A percentile compares a stretch with the other conserved stretches of the same genome.
Evolutionary conservation across 2,797 vertebrate species (phyloP).

Genomic region (Gymnoscopelus microlampas): DNA sequence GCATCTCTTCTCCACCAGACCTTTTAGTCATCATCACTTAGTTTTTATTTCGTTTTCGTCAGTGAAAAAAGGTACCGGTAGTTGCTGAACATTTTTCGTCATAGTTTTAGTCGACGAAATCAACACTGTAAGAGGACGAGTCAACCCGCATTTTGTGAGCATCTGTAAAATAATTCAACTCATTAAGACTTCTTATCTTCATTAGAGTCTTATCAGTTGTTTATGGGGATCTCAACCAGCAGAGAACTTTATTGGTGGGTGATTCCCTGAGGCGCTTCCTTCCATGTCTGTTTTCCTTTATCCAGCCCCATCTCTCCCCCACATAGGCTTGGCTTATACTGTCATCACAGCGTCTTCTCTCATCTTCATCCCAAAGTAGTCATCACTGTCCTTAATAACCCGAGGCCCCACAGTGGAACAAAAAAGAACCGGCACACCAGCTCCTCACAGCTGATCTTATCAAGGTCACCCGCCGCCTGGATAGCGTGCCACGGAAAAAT

Average conservation of each 20-base stretch:
- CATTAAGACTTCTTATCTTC: conserved; percentile 59
- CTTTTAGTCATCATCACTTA: no score
- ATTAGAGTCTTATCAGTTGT: conserved; percentile 72
- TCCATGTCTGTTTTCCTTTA: conserved; percentile 53
- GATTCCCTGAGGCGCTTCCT: conserved; percentile 64
- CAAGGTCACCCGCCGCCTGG: conserved; percentile 73
- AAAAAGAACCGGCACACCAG: conserved; percentile 49
- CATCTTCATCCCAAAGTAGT: conserved; percentile 71
- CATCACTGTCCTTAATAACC: conserved; percentile 78
- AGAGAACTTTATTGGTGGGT: conserved; percentile 68
- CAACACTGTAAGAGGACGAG: conserved; percentile 45
- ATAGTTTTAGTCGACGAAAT: no score
- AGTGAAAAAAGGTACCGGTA: no score
- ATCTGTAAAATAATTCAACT: conserved; percentile 76
- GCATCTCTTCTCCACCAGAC: no score
- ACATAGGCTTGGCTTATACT: conserved; percentile 72
- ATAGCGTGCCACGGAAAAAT: conserved; percentile 71
- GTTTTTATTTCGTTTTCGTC: no score
- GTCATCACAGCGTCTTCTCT: conserved; percentile 78
- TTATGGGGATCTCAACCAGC: conserved; percentile 63
- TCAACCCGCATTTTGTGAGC: conserved; percentile 70
- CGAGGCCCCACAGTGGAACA: conserved; percentile 46
- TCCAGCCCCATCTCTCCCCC: conserved; percentile 66
- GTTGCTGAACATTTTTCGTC: no score
- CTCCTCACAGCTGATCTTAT: conserved; percentile 76